Evolutionary conservation across 53 echinoderm and acorn worm species (phyloP), one percentile per base, ranked within the genome.

Genomic region (Echinarachnius parma): DNA sequence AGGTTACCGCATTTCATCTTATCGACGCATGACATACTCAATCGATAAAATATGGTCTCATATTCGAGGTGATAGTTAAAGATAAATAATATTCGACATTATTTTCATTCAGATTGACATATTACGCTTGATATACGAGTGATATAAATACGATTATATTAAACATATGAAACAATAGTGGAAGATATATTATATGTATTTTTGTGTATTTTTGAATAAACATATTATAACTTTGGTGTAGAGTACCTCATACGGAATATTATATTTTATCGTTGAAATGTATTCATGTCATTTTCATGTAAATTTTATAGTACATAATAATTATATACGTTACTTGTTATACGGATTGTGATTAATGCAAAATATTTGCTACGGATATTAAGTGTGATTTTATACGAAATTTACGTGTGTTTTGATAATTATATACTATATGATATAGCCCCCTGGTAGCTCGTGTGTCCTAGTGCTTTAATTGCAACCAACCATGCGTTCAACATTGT

Each of bases 371-470:
- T 72, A 72, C 74, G 57, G 56, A 72, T 72, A 42, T 56, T 31
- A 56, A 27, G 55, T 55, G 55, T 55, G 57, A 56, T 72, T 72
- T 72, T 56, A 53, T 56, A 55, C 56, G 57, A 72, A 72, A 72
- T 72, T 57, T 72, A 72, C 27, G 74, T 72, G 57, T 56, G 74
- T 72, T 72, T 72, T 72, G 56, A 37, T 72, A 52, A 72, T 34
- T 72, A 56, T 57, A 72, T 72, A 56, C 32, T 54, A 71, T 53
- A 56, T 3, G 33, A 56, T 39, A 72, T 27, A 54, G 34, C 55
- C 19, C 37, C 28, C 34, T 34, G 39, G 23, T 56, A 39, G 24
- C 21, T 55, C 16, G 57, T 56, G 55, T 37, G 55, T 28, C 56
- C 21, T 35, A 56, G 57, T 56, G 16, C 26, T 56, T 4, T 57